phyloP scores from a whole-genome alignment of 2,113 vertebrate species.

The Pungitius pungitius region DNA sequence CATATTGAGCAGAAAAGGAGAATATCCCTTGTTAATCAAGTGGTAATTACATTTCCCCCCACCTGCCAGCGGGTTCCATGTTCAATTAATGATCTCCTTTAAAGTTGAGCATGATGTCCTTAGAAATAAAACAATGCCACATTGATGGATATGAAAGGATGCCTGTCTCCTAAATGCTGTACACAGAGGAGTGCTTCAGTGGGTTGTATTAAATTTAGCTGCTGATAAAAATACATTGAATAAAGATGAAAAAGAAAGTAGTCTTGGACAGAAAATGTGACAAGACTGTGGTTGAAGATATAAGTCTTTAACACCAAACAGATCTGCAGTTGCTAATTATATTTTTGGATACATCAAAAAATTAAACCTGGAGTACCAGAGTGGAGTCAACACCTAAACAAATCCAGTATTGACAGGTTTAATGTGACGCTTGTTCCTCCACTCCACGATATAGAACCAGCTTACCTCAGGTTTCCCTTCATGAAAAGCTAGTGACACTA shows the following conservation, averaged over 20 bases:
- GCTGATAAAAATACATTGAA: conserved; percentile 17
- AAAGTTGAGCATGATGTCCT: conserved; percentile 38
- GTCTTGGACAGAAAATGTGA: conserved; percentile 4
- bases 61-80: not conserved
- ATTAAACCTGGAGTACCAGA: not conserved
- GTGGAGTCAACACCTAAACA: not conserved
- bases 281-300: not conserved
- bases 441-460: not conserved
- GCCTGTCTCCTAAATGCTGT: not conserved
- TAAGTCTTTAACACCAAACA: not conserved
- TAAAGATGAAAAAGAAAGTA: not conserved
- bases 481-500: conserved; percentile 44
- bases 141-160: conserved; percentile 43
- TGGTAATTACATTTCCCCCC: conserved; percentile 42
- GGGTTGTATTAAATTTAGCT: conserved; percentile 37
- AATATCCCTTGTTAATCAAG: conserved; percentile 36
- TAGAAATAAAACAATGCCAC: conserved; percentile 49
- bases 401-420: conserved; percentile 7
- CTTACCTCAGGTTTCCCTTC: conserved; percentile 36
- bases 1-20: no score
- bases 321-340: not conserved
- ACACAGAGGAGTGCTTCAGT: not conserved
- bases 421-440: not conserved
- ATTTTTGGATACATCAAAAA: conserved; percentile 4
- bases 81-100: conserved; percentile 49